Percentiles rank a stretch among this genome's conserved stretches.
These are phyloP conservation scores for Cirrhinus mrigala DNA, from an alignment of 2,797 vertebrate species.

Conservation along the genomic window DNA sequence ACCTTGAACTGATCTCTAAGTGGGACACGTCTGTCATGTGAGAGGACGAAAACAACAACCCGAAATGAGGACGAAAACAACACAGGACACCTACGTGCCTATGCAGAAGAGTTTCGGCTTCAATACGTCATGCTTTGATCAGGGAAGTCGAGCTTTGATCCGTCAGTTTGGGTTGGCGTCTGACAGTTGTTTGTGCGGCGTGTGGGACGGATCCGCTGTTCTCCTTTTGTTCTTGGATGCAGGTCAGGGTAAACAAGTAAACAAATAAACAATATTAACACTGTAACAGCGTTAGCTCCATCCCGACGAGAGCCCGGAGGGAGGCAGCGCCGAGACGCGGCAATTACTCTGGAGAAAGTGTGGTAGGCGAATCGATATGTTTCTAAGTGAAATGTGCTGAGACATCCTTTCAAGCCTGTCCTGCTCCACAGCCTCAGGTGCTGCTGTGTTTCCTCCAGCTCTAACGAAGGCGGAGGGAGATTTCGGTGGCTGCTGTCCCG, in stretches of 20 bases:
- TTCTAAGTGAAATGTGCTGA: constrained; percentile 41
- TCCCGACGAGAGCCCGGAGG: background rate
- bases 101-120: constrained; percentile 11
- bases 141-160: constrained; percentile 5
- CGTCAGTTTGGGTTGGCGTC: background rate
- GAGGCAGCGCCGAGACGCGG: background rate
- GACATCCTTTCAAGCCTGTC: constrained; percentile 32
- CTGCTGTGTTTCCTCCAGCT: background rate
- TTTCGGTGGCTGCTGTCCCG: background rate
- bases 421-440: constrained; percentile 7
- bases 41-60: background rate
- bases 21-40: constrained; percentile 18
- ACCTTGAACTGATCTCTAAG: constrained; percentile 8
- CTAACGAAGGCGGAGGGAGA: constrained; percentile 24
- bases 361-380: constrained; percentile 29
- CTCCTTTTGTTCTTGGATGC: constrained; percentile 28
- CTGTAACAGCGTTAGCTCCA: background rate
- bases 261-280: constrained; percentile 39
- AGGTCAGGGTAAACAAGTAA: constrained; percentile 39
- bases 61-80: background rate
- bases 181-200: constrained; percentile 27
- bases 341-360: constrained; percentile 39
- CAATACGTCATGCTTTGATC: constrained; percentile 16
- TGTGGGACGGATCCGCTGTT: constrained; percentile 3
- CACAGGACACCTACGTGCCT: constrained; percentile 20